Base-by-base conservation (phyloP, 2,888 invertebrate genomes). In the Acronicta leporina region DNA sequence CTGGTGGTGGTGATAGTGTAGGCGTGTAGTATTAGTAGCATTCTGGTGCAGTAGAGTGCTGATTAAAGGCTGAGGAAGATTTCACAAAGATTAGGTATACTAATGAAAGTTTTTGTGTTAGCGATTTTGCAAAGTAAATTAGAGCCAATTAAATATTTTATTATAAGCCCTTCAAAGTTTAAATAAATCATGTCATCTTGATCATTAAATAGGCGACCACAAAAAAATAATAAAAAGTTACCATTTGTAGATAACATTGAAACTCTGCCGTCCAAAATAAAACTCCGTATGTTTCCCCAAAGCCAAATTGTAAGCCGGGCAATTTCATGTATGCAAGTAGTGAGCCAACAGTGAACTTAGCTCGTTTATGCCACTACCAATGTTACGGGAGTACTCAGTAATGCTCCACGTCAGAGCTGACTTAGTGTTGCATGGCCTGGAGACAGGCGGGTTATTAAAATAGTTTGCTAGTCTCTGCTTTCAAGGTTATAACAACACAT, bases 291-390 rank as follows among this genome's bases (percentile, higher is more conserved):
- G 50, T 64, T 68, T 53, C 13, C 33, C 3, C 38, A 43, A 61
- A 58, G 55, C 60, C 54, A 71, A 79, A 70, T 63, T 55, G 76
- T 75, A 70, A 67, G 67, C 73, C 58, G 45, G 58, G 69, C 72
- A 76, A 73, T 78, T 73, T 73, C 63, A 63, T 61, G 66, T 69
- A 61, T 67, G 69, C 62, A 70, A 76, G 73, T 52, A 68, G 55
- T 52, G 40, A 69, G 61, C 48, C 58, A 54, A 63, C 49, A 61
- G 16, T 10, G 49, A 68, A 68, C 77, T 77, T 79, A 50, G 68
- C 68, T 79, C 74, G 75, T 71, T 73, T 63, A 44, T 51, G 43
- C 56, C 60, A 51, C 64, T 59, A 61, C 62, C 52, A 66, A 66
- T 62, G 72, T 66, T 59, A 55, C 30, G 43, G 8, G 52, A 46